Evolutionary conservation across 2,113 vertebrate species (phyloP).

Genomic region (Thinocorus orbignyianus): DNA sequence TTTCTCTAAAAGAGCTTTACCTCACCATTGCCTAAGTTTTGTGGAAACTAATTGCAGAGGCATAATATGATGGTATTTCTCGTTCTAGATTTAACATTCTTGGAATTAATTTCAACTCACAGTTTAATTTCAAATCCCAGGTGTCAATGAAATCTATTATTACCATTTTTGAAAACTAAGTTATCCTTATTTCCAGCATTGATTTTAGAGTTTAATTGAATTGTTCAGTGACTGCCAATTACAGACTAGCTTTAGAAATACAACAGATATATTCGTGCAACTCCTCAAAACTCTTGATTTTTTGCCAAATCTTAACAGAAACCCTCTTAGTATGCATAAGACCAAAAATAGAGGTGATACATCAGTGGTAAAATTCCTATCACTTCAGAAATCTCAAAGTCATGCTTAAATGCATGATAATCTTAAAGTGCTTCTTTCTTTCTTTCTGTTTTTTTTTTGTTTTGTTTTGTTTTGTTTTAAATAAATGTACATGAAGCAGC

Average conservation of each 20-base stretch:
- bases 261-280: not conserved
- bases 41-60: not conserved
- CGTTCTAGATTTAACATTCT: not conserved
- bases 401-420: not conserved
- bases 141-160: not conserved
- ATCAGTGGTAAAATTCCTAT: not conserved
- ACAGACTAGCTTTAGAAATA: not conserved
- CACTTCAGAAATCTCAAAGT: not conserved
- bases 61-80: not conserved
- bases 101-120: not conserved
- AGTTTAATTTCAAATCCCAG: conserved; percentile 20
- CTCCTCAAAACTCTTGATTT: not conserved
- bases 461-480: too few species aligned
- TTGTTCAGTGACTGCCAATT: not conserved
- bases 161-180: conserved; percentile 9
- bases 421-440: not conserved
- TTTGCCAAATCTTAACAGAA: not conserved
- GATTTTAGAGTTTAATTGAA: conserved; percentile 2
- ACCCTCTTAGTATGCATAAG: not conserved
- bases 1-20: not conserved
- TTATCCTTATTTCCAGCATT: not conserved
- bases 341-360: not conserved
- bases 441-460: too few species aligned
- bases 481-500: not conserved
- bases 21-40: not conserved